Conservation (phyloP, 2,888 invertebrate species). For the Ceramica pisi region DNA sequence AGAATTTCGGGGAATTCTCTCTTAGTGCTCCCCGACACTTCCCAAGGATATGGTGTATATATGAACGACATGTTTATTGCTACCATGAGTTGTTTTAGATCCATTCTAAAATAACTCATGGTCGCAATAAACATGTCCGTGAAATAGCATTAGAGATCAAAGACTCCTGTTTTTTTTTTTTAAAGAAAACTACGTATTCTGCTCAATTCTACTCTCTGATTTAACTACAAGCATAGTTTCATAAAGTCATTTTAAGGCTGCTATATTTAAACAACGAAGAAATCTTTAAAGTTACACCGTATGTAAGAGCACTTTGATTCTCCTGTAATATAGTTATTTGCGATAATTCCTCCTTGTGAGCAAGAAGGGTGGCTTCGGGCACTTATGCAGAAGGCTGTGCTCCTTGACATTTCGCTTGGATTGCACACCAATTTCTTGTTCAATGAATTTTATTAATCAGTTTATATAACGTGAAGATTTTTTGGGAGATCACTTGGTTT, state of each 20-base stretch:
- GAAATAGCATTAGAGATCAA: neutral
- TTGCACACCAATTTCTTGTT: slow-evolving; percentile 47
- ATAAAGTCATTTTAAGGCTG: neutral
- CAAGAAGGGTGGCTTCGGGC: slow-evolving; percentile 44
- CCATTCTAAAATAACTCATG: too few relatives aligned
- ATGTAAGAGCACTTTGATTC: slow-evolving; percentile 54
- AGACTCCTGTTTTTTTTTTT: neutral
- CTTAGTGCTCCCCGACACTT: too few relatives aligned
- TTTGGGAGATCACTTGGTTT: slow-evolving; percentile 8
- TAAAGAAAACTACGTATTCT: neutral
- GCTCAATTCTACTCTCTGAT: neutral
- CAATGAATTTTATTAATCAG: slow-evolving; percentile 44
- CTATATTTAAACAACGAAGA: slow-evolving; percentile 1
- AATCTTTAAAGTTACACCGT: slow-evolving; percentile 9
- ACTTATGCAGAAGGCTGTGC: slow-evolving; percentile 50
- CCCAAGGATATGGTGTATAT: too few relatives aligned
- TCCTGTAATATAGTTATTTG: slow-evolving; percentile 53
- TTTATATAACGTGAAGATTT: slow-evolving; percentile 31
- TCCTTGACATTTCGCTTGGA: slow-evolving; percentile 49
- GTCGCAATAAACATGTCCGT: neutral
- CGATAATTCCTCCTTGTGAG: slow-evolving; percentile 51
- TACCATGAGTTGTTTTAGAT: too few relatives aligned
- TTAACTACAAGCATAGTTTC: neutral
- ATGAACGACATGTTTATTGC: too few relatives aligned
- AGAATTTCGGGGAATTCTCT: too few relatives aligned